These are phyloP conservation scores for Meandrusa payeni DNA, from an alignment of 2,888 invertebrate species.

Conservation along the genomic window DNA sequence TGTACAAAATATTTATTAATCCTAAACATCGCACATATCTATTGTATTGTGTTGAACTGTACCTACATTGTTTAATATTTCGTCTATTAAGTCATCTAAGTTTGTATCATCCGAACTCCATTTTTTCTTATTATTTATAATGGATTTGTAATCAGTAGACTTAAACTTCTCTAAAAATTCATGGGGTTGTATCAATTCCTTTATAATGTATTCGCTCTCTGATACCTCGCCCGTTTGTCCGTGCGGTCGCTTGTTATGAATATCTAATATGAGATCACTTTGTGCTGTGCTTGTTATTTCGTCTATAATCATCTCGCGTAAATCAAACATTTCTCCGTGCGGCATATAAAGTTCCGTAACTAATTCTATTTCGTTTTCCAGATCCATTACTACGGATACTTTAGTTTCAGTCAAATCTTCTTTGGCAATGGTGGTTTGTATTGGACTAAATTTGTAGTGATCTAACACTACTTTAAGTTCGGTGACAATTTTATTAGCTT, in stretches of 20 bases:
- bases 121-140: conserved; percentile 75
- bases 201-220: background rate
- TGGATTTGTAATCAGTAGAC: conserved; percentile 69
- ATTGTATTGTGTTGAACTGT: conserved; percentile 23
- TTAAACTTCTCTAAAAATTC: conserved; percentile 42
- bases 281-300: conserved; percentile 79
- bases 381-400: background rate
- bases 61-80: conserved; percentile 16
- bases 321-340: conserved; percentile 22
- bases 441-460: conserved; percentile 58
- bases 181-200: conserved; percentile 32
- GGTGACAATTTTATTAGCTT: conserved; percentile 72
- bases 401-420: background rate
- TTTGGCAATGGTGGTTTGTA: conserved; percentile 11
- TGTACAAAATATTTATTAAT: conserved; percentile 36
- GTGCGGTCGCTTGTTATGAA: conserved; percentile 64
- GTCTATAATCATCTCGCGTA: conserved; percentile 64
- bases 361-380: background rate
- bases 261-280: conserved; percentile 72
- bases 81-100: conserved; percentile 48
- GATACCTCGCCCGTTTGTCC: conserved; percentile 15
- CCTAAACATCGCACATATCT: conserved; percentile 15
- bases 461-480: conserved; percentile 70
- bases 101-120: conserved; percentile 81
- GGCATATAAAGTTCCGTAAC: background rate